A percentile compares a stretch with the other conserved stretches of the same genome.
Evolutionary conservation across 2,888 invertebrate species (phyloP).

Genomic region (Sisyra nigra): DNA sequence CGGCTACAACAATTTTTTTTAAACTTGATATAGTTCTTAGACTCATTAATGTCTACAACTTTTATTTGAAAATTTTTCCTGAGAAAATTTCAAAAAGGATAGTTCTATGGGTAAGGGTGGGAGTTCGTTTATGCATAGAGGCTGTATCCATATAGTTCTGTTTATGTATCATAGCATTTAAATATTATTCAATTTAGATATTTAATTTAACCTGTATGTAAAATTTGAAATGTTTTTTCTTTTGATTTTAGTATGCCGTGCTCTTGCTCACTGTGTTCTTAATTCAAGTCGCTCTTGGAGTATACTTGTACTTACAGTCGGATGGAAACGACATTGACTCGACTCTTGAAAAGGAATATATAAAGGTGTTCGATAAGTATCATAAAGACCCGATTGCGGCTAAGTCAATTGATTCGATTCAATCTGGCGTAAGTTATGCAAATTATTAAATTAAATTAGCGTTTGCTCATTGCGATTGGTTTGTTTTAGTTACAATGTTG

Average conservation of each 20-base stretch:
- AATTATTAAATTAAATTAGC: neutral
- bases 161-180: too few relatives aligned
- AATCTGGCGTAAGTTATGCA: conserved; percentile 4
- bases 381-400: conserved; percentile 3
- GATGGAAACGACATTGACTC: conserved; percentile 6
- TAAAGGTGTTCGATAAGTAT: conserved; percentile 6
- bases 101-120: too few relatives aligned
- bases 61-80: too few relatives aligned
- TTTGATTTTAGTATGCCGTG: conserved; percentile 47
- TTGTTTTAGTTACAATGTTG: conserved; percentile 6
- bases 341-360: conserved; percentile 3
- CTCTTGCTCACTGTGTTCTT: conserved; percentile 55
- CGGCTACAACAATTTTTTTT: too few relatives aligned
- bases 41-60: too few relatives aligned
- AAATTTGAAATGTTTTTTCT: conserved; percentile 1
- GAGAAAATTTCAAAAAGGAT: too few relatives aligned
- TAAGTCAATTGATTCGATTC: conserved; percentile 2
- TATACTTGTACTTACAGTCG: conserved; percentile 40
- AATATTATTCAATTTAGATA: too few relatives aligned
- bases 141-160: too few relatives aligned
- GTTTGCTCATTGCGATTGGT: too few relatives aligned
- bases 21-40: too few relatives aligned
- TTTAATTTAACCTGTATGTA: too few relatives aligned
- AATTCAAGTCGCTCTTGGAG: conserved; percentile 51
- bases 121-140: too few relatives aligned